Evolutionary conservation across 2,797 vertebrate genomes (phyloP).

Genomic region (Spinibarbus caldwelli): DNA sequence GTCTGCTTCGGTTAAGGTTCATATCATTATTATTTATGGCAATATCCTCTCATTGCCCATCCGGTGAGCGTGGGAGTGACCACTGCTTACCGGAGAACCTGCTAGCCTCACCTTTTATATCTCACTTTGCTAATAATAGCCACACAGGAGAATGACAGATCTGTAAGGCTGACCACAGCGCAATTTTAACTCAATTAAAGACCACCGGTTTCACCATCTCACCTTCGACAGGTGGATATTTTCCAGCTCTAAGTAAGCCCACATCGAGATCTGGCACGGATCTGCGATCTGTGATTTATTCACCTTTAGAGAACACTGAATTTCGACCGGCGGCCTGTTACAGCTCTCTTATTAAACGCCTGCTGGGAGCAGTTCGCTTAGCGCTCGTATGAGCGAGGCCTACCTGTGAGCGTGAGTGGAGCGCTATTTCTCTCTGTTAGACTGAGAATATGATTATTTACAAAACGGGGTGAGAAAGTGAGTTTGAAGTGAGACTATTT

Average conservation of each 20-base stretch:
- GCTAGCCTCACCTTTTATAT: conserved; percentile 14
- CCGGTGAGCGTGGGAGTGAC: neutral
- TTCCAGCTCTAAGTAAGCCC: conserved; percentile 12
- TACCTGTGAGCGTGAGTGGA: neutral
- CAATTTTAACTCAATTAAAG: conserved; percentile 30
- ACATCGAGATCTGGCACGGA: conserved; percentile 12
- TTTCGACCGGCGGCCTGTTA: conserved; percentile 38
- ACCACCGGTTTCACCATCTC: neutral
- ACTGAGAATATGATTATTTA: neutral
- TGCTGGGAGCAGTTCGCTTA: conserved; percentile 30
- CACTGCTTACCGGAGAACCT: neutral
- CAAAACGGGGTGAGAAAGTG: neutral
- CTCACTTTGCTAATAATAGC: conserved; percentile 4
- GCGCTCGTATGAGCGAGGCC: neutral
- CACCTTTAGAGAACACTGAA: conserved; percentile 47
- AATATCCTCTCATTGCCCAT: neutral
- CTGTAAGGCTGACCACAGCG: conserved; percentile 9
- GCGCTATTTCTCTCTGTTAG: neutral
- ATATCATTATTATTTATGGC: neutral
- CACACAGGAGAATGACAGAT: neutral
- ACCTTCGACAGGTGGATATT: conserved; percentile 1
- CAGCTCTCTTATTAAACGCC: conserved; percentile 42
- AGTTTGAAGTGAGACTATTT: neutral
- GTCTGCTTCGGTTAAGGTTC: neutral
- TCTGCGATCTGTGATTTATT: conserved; percentile 36